Evolutionary conservation across 2,113 vertebrate species (phyloP), one percentile per base, ranked within the genome.

Genomic region (Pao palembangensis): DNA sequence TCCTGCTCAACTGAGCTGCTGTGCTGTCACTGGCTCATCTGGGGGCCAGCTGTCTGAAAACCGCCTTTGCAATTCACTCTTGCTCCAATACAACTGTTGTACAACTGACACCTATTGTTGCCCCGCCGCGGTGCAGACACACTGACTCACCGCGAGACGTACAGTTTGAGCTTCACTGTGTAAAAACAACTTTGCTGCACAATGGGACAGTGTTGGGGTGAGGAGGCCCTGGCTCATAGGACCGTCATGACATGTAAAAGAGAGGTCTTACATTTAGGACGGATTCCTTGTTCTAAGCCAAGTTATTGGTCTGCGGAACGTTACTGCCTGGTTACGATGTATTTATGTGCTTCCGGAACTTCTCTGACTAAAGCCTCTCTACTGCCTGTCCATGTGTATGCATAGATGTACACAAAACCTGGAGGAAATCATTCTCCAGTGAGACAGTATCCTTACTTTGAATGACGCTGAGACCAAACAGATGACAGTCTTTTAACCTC

Each of bases 381-480:
- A 38, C 34, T 8, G 34, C 34, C 34, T 38, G 8, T 38, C 34
- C 34, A 38, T 12, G 34, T 12, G 2, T 38, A 12, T 38, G 10
- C 31, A 52, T 6, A 3, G 31, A 43, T 43, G 12, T 10, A 3
- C 21, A 38, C 11, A 44, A 23, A 25, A 34, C 44, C 6, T 57
- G 6, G 34, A 0, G 8, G 61, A 19, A 55, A 34, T 15, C 3
- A 11, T 50, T 47, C 20, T 34, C 7, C 7, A 18, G 46, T 23
- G 19, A 25, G 43, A 20, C 14, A 42, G 17, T 13, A 17, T 42
- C 84, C 95, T 95, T 91, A 99, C 97, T 99, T 79, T 98, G 97
- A 88, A 98, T 96, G 67, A 98, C 95, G 61, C 95, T 98, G 87
- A 99, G 96, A 71, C 97, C 96, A 8, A 99, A 99, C 67, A 98